A percentile compares a stretch with the other conserved stretches of the same genome.
phyloP scores from a whole-genome alignment of 2,888 invertebrate species.

The Caenorhabditis afra region DNA sequence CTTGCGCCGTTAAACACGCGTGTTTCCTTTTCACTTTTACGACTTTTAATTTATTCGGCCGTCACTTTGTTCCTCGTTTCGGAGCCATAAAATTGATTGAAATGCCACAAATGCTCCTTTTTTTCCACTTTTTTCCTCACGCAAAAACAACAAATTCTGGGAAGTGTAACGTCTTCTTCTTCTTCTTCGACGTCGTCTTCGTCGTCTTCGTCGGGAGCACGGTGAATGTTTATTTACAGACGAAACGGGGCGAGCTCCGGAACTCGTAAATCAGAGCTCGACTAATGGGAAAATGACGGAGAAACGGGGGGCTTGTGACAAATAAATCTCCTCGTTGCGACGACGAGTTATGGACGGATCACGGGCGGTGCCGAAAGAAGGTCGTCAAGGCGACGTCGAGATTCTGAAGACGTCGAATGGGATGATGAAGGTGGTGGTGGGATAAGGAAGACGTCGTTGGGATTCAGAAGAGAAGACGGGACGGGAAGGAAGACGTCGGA shows the following conservation, averaged over 20 bases:
- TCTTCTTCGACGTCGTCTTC: too few species aligned
- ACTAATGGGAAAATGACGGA: constrained; percentile 38
- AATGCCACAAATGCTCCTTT: constrained; percentile 13
- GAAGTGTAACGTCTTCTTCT: neutral
- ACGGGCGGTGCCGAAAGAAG: too few species aligned
- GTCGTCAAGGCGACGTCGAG: too few species aligned
- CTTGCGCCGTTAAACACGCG: constrained; percentile 36
- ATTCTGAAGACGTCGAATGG: too few species aligned
- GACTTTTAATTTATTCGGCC: constrained; percentile 46
- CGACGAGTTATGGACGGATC: neutral
- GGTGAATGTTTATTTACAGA: constrained; percentile 10
- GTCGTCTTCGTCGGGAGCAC: too few species aligned
- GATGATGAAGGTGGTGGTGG: too few species aligned
- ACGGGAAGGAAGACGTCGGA: too few species aligned
- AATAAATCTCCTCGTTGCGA: neutral
- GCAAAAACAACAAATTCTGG: neutral
- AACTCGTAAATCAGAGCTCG: constrained; percentile 38
- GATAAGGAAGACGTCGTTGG: too few species aligned
- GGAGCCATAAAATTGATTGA: constrained; percentile 27
- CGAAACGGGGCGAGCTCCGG: constrained; percentile 7
- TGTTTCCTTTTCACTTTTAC: constrained; percentile 33
- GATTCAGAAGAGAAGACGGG: too few species aligned
- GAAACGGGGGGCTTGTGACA: neutral
- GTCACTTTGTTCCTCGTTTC: constrained; percentile 20
- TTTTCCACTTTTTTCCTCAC: neutral